Evolutionary conservation across 1,140 invertebrate species (phyloP).

Genomic region (Bombus huntii): DNA sequence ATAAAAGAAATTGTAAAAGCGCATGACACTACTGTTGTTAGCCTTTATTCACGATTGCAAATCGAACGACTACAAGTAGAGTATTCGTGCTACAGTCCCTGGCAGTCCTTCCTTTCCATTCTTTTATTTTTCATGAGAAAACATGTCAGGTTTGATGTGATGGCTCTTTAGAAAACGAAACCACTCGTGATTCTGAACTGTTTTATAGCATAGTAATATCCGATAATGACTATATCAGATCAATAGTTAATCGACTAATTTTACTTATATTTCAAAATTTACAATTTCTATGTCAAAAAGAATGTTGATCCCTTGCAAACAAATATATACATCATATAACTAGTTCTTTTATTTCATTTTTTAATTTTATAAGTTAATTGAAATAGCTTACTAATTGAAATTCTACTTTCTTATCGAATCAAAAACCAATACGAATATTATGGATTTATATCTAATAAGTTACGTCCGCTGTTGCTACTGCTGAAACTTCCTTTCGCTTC

Average conservation of each 20-base stretch:
- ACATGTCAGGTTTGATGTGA: slow-evolving; percentile 32
- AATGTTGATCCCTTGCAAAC: background rate
- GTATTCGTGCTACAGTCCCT: slow-evolving; percentile 4
- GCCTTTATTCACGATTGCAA: background rate
- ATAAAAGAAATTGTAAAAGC: slow-evolving; percentile 10
- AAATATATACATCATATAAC: background rate
- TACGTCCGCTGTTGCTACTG: slow-evolving; percentile 24
- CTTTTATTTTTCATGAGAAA: slow-evolving; percentile 32
- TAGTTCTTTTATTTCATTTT: background rate
- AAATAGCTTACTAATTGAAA: background rate
- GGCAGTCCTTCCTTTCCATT: background rate
- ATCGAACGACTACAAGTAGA: slow-evolving; percentile 1
- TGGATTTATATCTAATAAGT: slow-evolving; percentile 17
- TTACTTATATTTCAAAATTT: too few relatives aligned
- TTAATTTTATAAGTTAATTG: background rate
- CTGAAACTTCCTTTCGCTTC: slow-evolving; percentile 3
- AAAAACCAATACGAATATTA: background rate
- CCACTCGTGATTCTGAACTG: background rate
- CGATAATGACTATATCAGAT: background rate
- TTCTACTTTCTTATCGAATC: background rate
- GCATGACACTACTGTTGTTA: slow-evolving; percentile 9
- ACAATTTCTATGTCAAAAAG: background rate
- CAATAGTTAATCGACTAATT: too few relatives aligned
- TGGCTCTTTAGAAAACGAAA: slow-evolving; percentile 7
- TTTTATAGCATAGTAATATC: slow-evolving; percentile 16